Conservation (phyloP, 2,888 invertebrate species). For the Stramonita haemastoma region DNA sequence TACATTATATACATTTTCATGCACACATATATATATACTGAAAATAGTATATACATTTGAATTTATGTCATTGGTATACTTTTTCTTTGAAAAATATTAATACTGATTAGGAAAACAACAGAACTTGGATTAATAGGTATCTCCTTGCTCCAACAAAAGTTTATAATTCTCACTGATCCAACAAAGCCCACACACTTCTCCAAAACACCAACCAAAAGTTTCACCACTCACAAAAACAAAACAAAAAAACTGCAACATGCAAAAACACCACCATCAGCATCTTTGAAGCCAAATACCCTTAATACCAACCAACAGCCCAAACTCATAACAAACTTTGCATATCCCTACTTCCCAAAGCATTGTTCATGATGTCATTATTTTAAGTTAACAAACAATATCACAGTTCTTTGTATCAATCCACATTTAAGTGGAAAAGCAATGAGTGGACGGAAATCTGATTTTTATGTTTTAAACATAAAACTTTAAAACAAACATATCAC, state of each 20-base stretch:
- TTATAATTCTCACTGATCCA: not conserved
- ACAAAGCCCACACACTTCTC: not conserved
- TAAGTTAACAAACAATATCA: not conserved
- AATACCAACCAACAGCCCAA: not conserved
- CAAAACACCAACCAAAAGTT: not conserved
- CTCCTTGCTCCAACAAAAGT: not conserved
- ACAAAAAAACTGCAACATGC: not conserved
- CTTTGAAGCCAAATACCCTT: not conserved
- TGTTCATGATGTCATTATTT: not conserved
- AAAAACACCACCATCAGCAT: not conserved
- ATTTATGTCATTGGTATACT: too few species aligned
- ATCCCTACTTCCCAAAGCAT: not conserved
- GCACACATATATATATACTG: too few species aligned
- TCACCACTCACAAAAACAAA: not conserved
- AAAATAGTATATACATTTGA: too few species aligned
- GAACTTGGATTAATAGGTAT: not conserved
- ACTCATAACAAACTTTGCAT: not conserved
- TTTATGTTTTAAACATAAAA: too few species aligned
- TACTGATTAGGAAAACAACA: not conserved
- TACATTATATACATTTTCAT: too few species aligned
- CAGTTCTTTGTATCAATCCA: not conserved
- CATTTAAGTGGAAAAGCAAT: not conserved
- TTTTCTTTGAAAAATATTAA: not conserved
- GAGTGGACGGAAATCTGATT: not conserved
- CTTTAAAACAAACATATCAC: too few species aligned